phyloP scores from a whole-genome alignment of 2,113 vertebrate species.

The Macrotus californicus region DNA sequence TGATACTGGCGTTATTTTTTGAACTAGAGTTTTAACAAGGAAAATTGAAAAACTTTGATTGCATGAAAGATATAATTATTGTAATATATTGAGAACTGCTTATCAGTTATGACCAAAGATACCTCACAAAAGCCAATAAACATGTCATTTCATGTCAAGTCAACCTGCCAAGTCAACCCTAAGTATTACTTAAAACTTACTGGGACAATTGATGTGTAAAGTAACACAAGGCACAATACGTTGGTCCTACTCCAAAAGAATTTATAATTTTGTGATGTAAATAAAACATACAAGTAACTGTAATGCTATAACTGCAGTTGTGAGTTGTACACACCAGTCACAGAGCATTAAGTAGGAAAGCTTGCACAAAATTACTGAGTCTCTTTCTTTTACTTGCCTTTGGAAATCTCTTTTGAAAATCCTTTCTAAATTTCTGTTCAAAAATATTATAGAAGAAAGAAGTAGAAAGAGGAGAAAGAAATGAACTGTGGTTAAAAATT shows the following conservation, averaged over 20 bases:
- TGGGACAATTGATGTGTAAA: background rate
- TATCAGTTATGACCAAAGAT: background rate
- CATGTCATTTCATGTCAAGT: background rate
- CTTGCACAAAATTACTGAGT: background rate
- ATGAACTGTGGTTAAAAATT: conserved; percentile 7
- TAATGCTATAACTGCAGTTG: background rate
- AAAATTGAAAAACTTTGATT: background rate
- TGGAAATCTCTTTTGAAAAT: background rate
- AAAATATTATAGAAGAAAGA: background rate
- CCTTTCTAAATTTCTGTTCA: background rate
- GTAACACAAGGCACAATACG: background rate
- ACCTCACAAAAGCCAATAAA: background rate
- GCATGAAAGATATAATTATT: background rate
- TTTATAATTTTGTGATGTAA: background rate
- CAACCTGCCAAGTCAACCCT: background rate
- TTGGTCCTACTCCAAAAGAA: background rate
- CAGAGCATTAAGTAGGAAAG: background rate
- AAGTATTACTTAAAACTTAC: background rate
- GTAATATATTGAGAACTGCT: background rate
- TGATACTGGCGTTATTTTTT: background rate
- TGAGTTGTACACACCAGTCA: background rate
- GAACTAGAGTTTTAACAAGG: background rate
- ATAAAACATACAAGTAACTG: background rate
- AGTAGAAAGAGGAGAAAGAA: background rate
- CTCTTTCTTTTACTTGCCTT: background rate